Conservation (phyloP, 2,797 vertebrate genomes). For the Pristis pectinata region DNA sequence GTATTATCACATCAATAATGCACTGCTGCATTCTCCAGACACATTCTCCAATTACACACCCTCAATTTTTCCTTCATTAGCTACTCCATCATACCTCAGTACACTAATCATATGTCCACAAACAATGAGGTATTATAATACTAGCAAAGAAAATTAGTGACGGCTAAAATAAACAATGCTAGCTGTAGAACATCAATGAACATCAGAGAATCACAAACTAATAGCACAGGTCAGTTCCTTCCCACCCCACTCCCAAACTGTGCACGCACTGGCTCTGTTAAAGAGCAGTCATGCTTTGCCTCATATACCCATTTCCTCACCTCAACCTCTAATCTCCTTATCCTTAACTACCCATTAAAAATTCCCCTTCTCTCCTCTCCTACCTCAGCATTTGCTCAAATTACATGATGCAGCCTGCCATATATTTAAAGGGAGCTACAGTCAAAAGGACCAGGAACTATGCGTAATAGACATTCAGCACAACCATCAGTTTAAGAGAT, state of each 20-base stretch:
- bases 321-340: too few species aligned
- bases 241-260: too few species aligned
- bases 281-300: too few species aligned
- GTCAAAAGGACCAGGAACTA: neutral
- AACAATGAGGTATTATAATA: neutral
- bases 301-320: too few species aligned
- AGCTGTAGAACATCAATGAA: neutral
- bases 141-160: neutral
- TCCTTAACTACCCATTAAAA: too few species aligned
- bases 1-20: neutral
- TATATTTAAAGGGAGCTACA: neutral
- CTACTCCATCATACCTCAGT: neutral
- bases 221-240: too few species aligned
- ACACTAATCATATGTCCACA: neutral
- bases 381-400: neutral
- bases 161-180: neutral
- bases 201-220: neutral
- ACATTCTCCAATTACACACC: neutral
- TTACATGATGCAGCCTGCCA: neutral
- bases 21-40: neutral
- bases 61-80: neutral
- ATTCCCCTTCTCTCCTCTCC: neutral
- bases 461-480: neutral
- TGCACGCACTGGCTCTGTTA: too few species aligned
- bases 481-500: neutral